Conservation (phyloP, 2,797 vertebrate species). For the Pteronotus mesoamericanus region DNA sequence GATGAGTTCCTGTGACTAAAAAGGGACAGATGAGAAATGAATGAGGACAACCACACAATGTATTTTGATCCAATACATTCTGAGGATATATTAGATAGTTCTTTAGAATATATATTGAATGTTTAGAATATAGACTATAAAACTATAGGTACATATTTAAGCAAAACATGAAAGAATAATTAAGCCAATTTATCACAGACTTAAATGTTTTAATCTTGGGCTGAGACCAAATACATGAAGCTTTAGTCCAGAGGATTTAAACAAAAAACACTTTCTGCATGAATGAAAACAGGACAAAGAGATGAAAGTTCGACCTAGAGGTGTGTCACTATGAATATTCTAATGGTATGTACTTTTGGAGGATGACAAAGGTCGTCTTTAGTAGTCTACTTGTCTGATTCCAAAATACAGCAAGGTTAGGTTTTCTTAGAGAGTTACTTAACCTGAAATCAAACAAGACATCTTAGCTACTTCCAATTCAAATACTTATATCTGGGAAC, state of each 20-base stretch:
- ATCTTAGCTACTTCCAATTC: neutral
- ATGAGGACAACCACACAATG: neutral
- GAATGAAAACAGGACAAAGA: constrained; percentile 27
- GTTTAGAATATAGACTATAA: neutral
- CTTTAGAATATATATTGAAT: neutral
- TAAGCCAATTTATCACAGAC: neutral
- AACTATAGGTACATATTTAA: neutral
- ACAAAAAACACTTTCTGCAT: neutral
- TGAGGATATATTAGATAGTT: neutral
- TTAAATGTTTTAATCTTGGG: constrained; percentile 19
- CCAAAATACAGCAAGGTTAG: neutral
- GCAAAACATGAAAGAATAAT: neutral
- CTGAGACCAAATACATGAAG: constrained; percentile 1
- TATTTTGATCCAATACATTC: constrained; percentile 1
- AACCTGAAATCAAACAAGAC: neutral
- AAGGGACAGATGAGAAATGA: constrained; percentile 36
- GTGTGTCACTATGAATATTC: neutral
- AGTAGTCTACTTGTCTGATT: neutral
- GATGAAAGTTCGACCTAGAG: neutral
- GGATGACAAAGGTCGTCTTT: neutral
- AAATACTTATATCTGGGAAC: neutral
- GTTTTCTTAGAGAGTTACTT: neutral
- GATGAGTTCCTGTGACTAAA: constrained; percentile 2
- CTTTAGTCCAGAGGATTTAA: neutral
- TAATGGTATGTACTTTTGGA: neutral